phyloP scores from a whole-genome alignment of 2,113 vertebrate species.

The Laterallus jamaicensis region DNA sequence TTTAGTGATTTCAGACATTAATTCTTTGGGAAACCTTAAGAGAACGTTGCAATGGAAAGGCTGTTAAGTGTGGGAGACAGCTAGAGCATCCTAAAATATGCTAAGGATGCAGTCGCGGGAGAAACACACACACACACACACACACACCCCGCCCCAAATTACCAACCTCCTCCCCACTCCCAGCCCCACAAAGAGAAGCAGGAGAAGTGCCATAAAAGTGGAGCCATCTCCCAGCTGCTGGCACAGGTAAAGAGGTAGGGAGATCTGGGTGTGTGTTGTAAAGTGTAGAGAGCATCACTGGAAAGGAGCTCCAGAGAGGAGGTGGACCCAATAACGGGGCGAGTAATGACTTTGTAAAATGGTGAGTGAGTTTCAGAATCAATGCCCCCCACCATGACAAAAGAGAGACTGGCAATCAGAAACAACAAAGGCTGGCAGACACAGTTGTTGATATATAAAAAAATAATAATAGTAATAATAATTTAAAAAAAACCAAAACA shows the following conservation, averaged over 20 bases:
- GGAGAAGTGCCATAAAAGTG: neutral
- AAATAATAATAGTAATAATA: neutral
- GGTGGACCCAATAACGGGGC: conserved; percentile 15
- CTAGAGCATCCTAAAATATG: neutral
- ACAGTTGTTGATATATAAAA: conserved; percentile 51
- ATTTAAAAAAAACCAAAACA: neutral
- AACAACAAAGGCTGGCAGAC: conserved; percentile 59
- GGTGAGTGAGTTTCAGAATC: neutral
- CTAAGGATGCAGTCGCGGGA: neutral
- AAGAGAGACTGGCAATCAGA: conserved; percentile 36
- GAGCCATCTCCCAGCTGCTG: neutral
- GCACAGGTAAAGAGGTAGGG: neutral
- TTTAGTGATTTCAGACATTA: neutral
- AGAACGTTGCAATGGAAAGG: neutral
- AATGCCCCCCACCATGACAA: conserved; percentile 38
- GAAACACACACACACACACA: neutral
- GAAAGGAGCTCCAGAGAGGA: neutral
- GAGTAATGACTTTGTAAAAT: neutral
- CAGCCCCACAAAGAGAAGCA: neutral
- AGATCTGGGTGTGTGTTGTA: neutral
- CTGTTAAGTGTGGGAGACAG: neutral
- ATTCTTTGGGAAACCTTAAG: neutral
- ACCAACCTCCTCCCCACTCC: neutral
- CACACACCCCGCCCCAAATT: too few relatives aligned
- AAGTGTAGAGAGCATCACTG: neutral